These are phyloP conservation scores for Craniophora ligustri DNA, from an alignment of 2,888 invertebrate genomes.

Conservation along the genomic window DNA sequence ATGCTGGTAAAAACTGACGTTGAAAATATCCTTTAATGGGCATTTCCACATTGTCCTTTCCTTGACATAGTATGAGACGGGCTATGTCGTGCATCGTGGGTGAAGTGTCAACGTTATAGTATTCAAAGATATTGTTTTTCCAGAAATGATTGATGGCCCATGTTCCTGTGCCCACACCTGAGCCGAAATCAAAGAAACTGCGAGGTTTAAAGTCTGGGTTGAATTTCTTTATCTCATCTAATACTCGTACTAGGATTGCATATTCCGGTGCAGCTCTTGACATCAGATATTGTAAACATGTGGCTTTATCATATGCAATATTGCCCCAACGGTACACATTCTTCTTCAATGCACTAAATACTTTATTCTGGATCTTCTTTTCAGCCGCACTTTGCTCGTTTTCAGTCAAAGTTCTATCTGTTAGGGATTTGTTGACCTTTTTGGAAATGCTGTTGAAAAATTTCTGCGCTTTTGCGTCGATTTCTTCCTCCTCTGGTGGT, in stretches of 20 bases:
- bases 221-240: slow-evolving; percentile 91
- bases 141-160: slow-evolving; percentile 95
- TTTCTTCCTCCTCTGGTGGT: slow-evolving; percentile 90
- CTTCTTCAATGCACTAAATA: slow-evolving; percentile 88
- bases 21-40: slow-evolving; percentile 90
- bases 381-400: slow-evolving; percentile 79
- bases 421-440: slow-evolving; percentile 60
- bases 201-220: slow-evolving; percentile 92
- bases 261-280: slow-evolving; percentile 93
- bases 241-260: slow-evolving; percentile 91
- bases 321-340: slow-evolving; percentile 93
- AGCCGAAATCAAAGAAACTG: slow-evolving; percentile 96
- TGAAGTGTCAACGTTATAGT: slow-evolving; percentile 95
- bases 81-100: slow-evolving; percentile 94
- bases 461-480: slow-evolving; percentile 78
- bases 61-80: slow-evolving; percentile 90
- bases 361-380: slow-evolving; percentile 84
- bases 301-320: slow-evolving; percentile 90
- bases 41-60: slow-evolving; percentile 89
- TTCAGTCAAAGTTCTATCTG: slow-evolving; percentile 59
- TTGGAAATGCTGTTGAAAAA: slow-evolving; percentile 76
- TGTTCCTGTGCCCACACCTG: slow-evolving; percentile 95
- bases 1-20: slow-evolving; percentile 94
- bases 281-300: slow-evolving; percentile 91
- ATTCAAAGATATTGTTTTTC: slow-evolving; percentile 92